Evolutionary conservation across 1,140 invertebrate genomes (phyloP).

Genomic region (Steinernema feltiae): DNA sequence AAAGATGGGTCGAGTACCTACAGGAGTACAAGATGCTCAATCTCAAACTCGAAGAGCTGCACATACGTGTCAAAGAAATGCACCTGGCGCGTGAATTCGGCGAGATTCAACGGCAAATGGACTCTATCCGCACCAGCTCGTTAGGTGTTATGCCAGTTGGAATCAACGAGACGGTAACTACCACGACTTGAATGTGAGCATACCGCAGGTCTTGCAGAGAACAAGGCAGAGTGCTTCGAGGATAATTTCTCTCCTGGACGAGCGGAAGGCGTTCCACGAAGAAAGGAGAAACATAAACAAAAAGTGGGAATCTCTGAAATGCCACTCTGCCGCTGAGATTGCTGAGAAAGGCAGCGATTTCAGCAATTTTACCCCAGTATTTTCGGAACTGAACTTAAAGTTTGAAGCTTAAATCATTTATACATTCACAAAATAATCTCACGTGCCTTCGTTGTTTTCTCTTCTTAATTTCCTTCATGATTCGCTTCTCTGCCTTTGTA

Average conservation of each 20-base stretch:
- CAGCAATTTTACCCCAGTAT: not conserved
- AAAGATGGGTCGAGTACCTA: not conserved
- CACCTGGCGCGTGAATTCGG: not conserved
- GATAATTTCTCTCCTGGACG: not conserved
- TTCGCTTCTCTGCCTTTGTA: too few relatives aligned
- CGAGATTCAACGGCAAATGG: constrained; percentile 3
- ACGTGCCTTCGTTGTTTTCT: not conserved
- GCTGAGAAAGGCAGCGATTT: not conserved
- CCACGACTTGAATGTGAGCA: not conserved
- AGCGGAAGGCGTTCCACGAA: not conserved
- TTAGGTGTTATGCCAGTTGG: not conserved
- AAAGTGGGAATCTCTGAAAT: not conserved
- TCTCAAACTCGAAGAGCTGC: not conserved
- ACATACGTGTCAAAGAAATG: not conserved
- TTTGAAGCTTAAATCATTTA: not conserved
- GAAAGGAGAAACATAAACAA: not conserved
- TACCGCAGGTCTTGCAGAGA: not conserved
- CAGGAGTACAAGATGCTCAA: constrained; percentile 9
- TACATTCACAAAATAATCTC: not conserved
- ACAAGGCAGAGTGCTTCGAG: not conserved
- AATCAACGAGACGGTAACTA: not conserved
- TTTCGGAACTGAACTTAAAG: not conserved
- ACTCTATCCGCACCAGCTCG: not conserved
- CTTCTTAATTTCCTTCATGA: too few relatives aligned
- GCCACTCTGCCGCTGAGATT: not conserved